Base-by-base conservation (phyloP, 2,888 invertebrate genomes). In the Parelbella ahira region DNA sequence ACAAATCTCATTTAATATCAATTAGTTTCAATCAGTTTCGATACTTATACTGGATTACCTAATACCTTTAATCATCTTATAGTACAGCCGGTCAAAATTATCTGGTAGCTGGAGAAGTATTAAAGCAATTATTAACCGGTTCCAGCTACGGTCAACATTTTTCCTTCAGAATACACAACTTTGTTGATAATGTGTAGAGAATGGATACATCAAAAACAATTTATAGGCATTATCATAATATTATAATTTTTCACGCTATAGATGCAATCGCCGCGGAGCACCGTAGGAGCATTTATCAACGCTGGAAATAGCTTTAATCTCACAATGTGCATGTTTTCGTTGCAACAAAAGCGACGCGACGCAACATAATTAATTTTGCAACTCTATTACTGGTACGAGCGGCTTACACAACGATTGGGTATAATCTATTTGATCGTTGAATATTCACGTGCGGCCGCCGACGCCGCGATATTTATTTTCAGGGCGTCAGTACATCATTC, bases 401-500 rank as follows among this genome's bases (percentile, higher is more conserved):
- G 8, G 23, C 8, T 24, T 38, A 38, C n/a, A 30, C 8, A 37
- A 37, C 24, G 30, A 10, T 18, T 19, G 11, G 32, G 38, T 44
- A 44, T 39, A 37, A 53, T 51, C 52, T 49, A 37, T 48, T 47
- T 29, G 37, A 53, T 53, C 55, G 46, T 29, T 44, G 50, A 47
- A 50, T 44, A 49, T 48, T 53, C 48, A 47, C 50, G 45, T 47
- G 20, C 25, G 32, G 38, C 38, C 32, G 25, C 24, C 39, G 32
- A 10, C 8, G 48, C 45, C 29, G 39, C 45, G 42, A 32, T 49
- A 36, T 36, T 34, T 42, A 42, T 42, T 42, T 36, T 33, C 33
- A 41, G 33, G 41, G 65, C 66, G 67, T 72, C 74, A 63, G 72
- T 68, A 65, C 72, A 84, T 78, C 81, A 76, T 81, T 80, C 76